These are phyloP conservation scores for Molossus molossus DNA, from an alignment of 2,797 vertebrate genomes.

Conservation along the genomic window DNA sequence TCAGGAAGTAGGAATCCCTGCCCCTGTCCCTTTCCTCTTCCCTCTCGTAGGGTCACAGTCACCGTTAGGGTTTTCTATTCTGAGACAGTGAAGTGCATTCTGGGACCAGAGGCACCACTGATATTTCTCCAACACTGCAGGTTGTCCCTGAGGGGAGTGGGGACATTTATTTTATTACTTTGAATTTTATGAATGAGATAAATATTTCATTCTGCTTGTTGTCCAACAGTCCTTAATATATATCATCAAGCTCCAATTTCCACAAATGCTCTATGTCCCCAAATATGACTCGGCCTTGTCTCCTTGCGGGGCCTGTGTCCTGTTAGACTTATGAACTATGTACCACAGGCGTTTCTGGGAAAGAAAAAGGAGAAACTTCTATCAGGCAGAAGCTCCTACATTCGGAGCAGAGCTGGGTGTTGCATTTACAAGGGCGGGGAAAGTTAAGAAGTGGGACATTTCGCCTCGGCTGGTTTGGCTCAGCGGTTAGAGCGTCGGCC, in stretches of 20 bases:
- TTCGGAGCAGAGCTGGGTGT: constrained; percentile 54
- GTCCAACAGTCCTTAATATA: constrained; percentile 54
- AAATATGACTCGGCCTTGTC: neutral
- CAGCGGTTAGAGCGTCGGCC: no score
- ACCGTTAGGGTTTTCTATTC: constrained; percentile 56
- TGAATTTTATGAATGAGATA: constrained; percentile 63
- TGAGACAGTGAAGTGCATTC: neutral
- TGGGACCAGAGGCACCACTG: constrained; percentile 43
- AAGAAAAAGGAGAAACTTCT: constrained; percentile 61
- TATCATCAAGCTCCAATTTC: constrained; percentile 68
- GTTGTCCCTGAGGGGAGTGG: neutral
- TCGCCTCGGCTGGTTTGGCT: neutral
- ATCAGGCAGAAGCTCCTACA: constrained; percentile 57
- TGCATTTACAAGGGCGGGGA: constrained; percentile 37
- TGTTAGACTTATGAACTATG: constrained; percentile 59
- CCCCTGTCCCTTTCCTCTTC: neutral
- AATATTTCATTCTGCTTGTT: constrained; percentile 63
- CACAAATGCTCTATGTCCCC: constrained; percentile 14
- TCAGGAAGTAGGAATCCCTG: neutral
- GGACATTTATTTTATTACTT: constrained; percentile 5
- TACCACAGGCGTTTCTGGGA: constrained; percentile 68
- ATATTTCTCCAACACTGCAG: constrained; percentile 12
- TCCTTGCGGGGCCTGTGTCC: neutral
- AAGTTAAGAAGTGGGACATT: constrained; percentile 65
- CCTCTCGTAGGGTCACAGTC: constrained; percentile 12